Conservation (phyloP, 2,888 invertebrate genomes). For the Sceliomorpha sp. region DNA sequence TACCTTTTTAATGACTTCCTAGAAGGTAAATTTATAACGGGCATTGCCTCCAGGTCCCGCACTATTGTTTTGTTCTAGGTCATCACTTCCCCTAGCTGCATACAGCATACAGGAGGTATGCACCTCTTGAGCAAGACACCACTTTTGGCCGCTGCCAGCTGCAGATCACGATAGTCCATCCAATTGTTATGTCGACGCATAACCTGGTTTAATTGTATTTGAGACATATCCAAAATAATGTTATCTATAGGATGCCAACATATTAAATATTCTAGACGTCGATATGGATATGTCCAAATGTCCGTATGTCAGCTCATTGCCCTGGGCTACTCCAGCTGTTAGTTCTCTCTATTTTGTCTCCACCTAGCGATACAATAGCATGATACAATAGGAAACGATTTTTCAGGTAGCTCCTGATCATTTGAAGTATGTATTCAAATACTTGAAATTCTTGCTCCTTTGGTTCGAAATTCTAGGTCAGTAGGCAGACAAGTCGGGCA, state of each 20-base stretch:
- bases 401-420: background rate
- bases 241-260: constrained; percentile 2
- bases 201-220: constrained; percentile 13
- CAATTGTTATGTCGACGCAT: constrained; percentile 12
- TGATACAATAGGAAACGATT: background rate
- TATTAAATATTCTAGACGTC: constrained; percentile 6
- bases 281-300: too few species aligned
- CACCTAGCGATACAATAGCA: too few species aligned
- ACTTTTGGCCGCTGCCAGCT: too few species aligned
- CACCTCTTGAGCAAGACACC: too few species aligned
- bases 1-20: constrained; percentile 39
- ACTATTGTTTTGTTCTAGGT: too few species aligned
- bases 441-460: too few species aligned
- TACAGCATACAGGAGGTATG: too few species aligned
- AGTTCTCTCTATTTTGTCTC: constrained; percentile 20
- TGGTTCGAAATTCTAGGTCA: background rate
- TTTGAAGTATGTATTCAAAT: background rate
- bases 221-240: constrained; percentile 1
- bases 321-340: constrained; percentile 1
- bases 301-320: constrained; percentile 6
- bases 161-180: constrained; percentile 26
- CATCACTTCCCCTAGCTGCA: too few species aligned
- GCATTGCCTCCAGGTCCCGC: constrained; percentile 55
- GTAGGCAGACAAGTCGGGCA: background rate
- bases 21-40: constrained; percentile 50